A percentile compares a stretch with the other conserved stretches of the same genome.
Conservation (phyloP, 2,113 vertebrate species). For the Semicossyphus pulcher region DNA sequence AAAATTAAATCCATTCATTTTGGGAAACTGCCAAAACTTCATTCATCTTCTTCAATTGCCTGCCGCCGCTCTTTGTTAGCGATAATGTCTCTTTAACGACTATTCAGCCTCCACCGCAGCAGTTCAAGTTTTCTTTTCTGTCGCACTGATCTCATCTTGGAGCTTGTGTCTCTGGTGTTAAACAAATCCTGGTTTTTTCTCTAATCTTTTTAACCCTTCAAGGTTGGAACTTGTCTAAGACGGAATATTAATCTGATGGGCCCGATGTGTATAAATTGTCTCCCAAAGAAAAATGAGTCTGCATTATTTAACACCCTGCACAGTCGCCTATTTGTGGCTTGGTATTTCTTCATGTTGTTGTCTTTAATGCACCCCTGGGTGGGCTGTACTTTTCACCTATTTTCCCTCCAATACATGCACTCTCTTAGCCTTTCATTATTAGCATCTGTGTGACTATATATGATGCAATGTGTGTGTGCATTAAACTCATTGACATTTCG, state of each 20-base stretch:
- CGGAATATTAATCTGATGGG: constrained; percentile 1
- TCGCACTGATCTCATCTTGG: background rate
- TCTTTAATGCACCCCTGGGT: background rate
- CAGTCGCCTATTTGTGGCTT: background rate
- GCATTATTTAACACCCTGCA: background rate
- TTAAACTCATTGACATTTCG: background rate
- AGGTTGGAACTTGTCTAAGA: background rate
- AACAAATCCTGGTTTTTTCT: constrained; percentile 1
- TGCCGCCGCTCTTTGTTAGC: background rate
- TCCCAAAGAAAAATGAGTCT: constrained; percentile 9
- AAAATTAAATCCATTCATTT: background rate
- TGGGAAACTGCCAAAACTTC: background rate
- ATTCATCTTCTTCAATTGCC: background rate
- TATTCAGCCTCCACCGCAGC: background rate
- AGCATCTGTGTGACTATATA: background rate
- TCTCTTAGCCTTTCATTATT: background rate
- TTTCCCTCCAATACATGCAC: background rate
- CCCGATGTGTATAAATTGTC: background rate
- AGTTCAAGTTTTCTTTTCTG: background rate
- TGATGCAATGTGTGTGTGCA: background rate
- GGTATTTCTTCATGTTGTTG: background rate
- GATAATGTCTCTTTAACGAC: constrained; percentile 1
- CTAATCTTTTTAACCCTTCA: constrained; percentile 6
- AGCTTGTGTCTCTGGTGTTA: background rate
- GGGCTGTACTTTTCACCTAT: background rate